These are phyloP conservation scores for Brachionus plicatilis DNA, from an alignment of 1,140 invertebrate species.

Conservation along the genomic window DNA sequence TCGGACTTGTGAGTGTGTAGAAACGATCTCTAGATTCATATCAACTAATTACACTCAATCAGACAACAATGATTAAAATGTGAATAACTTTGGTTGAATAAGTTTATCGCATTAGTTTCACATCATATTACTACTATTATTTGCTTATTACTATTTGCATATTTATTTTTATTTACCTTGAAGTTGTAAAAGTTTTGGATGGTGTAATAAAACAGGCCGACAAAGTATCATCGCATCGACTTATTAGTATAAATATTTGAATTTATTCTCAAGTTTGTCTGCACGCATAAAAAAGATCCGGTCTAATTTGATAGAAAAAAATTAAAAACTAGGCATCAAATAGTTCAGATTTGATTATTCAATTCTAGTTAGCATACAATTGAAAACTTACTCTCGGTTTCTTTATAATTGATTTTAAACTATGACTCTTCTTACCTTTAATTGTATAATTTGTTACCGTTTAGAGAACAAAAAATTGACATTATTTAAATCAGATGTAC, in stretches of 20 bases:
- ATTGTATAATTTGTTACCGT: slow-evolving; percentile 8
- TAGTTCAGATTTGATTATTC: slow-evolving; percentile 20
- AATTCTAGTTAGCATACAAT: slow-evolving; percentile 28
- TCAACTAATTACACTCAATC: neutral
- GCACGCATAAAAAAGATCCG: neutral
- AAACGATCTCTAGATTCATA: neutral
- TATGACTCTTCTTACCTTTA: neutral
- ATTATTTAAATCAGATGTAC: slow-evolving; percentile 28
- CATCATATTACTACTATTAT: neutral
- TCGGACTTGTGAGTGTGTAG: neutral
- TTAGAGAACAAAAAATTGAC: neutral
- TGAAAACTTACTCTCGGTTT: slow-evolving; percentile 33
- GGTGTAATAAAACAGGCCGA: neutral
- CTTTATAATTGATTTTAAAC: neutral
- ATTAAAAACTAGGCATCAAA: neutral
- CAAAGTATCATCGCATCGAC: neutral
- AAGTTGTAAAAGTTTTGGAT: neutral
- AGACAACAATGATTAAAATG: neutral
- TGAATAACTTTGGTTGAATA: neutral
- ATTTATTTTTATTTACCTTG: neutral
- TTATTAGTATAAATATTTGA: slow-evolving; percentile 35
- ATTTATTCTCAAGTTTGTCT: neutral
- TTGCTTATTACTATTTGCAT: neutral
- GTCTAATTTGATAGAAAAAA: slow-evolving; percentile 24
- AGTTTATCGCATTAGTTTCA: neutral